phyloP scores from a whole-genome alignment of 2,113 vertebrate species.

The Myiagra hebetior region DNA sequence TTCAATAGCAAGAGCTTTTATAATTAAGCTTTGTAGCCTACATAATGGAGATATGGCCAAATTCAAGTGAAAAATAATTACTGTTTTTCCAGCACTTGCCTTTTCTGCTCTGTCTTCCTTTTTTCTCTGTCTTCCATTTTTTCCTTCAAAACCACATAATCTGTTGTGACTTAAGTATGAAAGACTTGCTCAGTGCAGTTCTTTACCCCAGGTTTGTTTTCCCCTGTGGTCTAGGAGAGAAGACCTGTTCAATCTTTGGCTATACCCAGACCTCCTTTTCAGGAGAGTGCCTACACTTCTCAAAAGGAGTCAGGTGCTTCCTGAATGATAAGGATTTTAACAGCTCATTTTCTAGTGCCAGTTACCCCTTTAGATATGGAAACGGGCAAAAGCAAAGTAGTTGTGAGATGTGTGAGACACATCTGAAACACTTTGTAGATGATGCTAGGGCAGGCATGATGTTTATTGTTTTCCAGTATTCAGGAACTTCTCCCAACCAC shows the following conservation, averaged over 20 bases:
- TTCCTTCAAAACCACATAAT: neutral
- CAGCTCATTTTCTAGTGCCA: neutral
- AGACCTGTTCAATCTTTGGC: neutral
- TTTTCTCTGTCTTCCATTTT: neutral
- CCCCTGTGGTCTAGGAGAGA: neutral
- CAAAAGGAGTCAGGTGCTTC: neutral
- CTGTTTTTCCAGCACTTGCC: slow-evolving; percentile 12
- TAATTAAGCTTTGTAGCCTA: slow-evolving; percentile 56
- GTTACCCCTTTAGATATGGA: neutral
- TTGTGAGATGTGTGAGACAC: neutral
- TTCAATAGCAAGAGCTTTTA: slow-evolving; percentile 50
- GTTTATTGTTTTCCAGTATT: neutral
- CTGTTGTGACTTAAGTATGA: neutral
- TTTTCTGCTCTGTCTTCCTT: neutral
- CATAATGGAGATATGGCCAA: slow-evolving; percentile 45
- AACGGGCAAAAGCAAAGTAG: neutral
- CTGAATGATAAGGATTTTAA: neutral
- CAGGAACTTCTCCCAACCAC: neutral
- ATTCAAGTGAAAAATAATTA: slow-evolving; percentile 62
- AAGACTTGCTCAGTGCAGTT: neutral
- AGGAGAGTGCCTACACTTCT: neutral
- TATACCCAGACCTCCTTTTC: neutral
- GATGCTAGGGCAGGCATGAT: neutral
- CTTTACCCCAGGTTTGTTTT: neutral
- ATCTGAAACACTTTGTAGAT: neutral